Evolutionary conservation across 2,888 invertebrate species (phyloP).

Genomic region (Pomacea canaliculata): DNA sequence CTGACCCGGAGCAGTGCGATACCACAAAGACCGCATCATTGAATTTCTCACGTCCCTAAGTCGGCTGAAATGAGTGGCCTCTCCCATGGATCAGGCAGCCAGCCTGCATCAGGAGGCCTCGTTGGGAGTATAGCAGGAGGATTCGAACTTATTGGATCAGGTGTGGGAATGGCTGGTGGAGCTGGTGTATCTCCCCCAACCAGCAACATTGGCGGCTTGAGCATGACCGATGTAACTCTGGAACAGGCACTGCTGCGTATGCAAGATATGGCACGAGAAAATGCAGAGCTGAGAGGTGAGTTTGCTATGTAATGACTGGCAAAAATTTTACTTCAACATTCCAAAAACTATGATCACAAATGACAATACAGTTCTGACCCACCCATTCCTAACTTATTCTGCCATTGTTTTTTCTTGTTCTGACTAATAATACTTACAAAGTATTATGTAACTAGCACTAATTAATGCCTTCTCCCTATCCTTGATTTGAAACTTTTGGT

Average conservation of each 20-base stretch:
- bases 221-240: slow-evolving; percentile 52
- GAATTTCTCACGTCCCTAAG: no score
- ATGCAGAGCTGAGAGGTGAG: slow-evolving; percentile 52
- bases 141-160: slow-evolving; percentile 4
- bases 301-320: not conserved
- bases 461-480: no score
- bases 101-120: slow-evolving; percentile 13
- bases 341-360: no score
- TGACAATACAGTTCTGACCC: no score
- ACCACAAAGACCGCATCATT: no score
- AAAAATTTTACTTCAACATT: no score
- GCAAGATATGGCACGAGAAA: slow-evolving; percentile 54
- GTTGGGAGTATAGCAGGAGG: not conserved
- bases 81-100: slow-evolving; percentile 10
- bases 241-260: slow-evolving; percentile 53
- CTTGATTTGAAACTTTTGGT: no score
- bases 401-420: no score
- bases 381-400: no score
- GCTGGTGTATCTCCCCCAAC: slow-evolving; percentile 17
- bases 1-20: no score
- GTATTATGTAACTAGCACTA: no score
- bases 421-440: no score
- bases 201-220: slow-evolving; percentile 26
- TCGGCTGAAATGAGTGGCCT: slow-evolving; percentile 13
- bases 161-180: slow-evolving; percentile 5